phyloP scores from a whole-genome alignment of 2,113 vertebrate genomes.

The Aptenodytes patagonicus region DNA sequence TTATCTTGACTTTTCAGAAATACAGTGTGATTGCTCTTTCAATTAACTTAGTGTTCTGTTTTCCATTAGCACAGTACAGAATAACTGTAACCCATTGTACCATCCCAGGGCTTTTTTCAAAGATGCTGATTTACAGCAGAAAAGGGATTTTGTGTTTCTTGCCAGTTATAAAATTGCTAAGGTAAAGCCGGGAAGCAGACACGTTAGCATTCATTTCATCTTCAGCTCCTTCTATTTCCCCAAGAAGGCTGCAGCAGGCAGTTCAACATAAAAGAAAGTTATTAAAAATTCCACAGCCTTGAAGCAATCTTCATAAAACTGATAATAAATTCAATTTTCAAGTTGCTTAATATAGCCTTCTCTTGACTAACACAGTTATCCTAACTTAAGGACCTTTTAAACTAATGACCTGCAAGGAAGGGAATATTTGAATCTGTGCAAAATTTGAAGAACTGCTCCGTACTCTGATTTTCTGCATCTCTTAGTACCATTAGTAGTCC shows the following conservation, averaged over 20 bases:
- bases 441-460: constrained; percentile 2
- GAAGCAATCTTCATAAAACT: constrained; percentile 37
- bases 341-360: constrained; percentile 42
- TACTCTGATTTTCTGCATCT: neutral
- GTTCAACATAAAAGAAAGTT: constrained; percentile 45
- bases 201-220: constrained; percentile 27
- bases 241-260: constrained; percentile 18
- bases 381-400: constrained; percentile 66
- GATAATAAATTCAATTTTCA: constrained; percentile 53
- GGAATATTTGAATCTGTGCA: constrained; percentile 26
- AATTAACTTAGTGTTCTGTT: constrained; percentile 63
- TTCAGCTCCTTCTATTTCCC: constrained; percentile 14
- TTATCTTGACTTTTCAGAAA: constrained; percentile 59
- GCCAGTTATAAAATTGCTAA: constrained; percentile 29
- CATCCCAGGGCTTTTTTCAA: neutral
- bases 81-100: constrained; percentile 12
- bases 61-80: constrained; percentile 46
- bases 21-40: constrained; percentile 37
- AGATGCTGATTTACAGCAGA: constrained; percentile 49
- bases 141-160: constrained; percentile 25
- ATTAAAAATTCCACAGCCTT: constrained; percentile 58
- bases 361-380: constrained; percentile 56
- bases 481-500: constrained; percentile 27
- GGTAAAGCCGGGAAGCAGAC: constrained; percentile 7
- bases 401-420: constrained; percentile 56